Conservation (phyloP, 2,113 vertebrate genomes). For the Bagarius yarrelli region DNA sequence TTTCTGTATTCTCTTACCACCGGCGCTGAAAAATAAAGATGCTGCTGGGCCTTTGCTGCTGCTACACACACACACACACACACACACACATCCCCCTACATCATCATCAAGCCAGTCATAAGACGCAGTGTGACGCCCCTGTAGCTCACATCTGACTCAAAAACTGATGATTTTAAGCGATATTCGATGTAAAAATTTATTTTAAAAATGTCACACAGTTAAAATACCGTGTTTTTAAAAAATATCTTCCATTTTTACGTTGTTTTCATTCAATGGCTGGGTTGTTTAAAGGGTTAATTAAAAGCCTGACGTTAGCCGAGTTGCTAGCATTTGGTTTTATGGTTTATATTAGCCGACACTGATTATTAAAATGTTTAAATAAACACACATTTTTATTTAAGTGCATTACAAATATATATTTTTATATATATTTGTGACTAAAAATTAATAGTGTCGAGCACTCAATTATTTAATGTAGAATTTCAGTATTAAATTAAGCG, state of each 20-base stretch:
- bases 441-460: too few relatives aligned
- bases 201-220: too few relatives aligned
- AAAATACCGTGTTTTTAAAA: background rate
- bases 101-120: background rate
- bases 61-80: background rate
- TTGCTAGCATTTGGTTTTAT: too few relatives aligned
- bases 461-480: too few relatives aligned
- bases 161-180: background rate
- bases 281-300: background rate
- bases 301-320: background rate
- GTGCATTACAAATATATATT: too few relatives aligned
- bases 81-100: background rate
- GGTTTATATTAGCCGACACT: too few relatives aligned
- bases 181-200: too few relatives aligned
- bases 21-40: background rate
- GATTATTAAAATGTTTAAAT: too few relatives aligned
- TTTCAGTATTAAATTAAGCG: too few relatives aligned
- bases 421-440: too few relatives aligned
- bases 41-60: background rate
- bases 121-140: background rate
- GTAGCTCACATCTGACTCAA: background rate
- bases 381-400: too few relatives aligned
- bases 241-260: background rate
- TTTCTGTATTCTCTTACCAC: background rate
- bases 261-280: background rate